phyloP scores from a whole-genome alignment of 2,888 invertebrate species.

The Lordiphosa fenestrarum region DNA sequence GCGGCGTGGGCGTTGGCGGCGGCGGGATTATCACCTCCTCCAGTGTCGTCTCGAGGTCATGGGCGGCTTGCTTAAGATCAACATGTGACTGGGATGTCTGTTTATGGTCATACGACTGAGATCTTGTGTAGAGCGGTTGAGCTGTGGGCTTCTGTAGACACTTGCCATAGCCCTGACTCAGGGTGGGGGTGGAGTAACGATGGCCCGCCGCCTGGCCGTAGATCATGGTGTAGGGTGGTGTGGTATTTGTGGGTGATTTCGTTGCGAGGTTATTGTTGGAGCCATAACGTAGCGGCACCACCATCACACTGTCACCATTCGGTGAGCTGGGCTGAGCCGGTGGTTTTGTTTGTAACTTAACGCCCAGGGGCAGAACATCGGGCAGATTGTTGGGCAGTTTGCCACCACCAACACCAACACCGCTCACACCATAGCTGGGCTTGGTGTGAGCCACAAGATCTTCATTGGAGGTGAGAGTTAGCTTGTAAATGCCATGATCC shows the following conservation, averaged over 20 bases:
- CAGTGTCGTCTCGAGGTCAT: constrained; percentile 77
- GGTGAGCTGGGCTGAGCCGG: constrained; percentile 61
- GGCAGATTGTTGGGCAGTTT: constrained; percentile 81
- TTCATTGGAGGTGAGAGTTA: constrained; percentile 86
- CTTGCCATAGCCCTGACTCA: constrained; percentile 58
- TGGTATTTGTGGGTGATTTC: constrained; percentile 50
- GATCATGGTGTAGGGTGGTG: constrained; percentile 58
- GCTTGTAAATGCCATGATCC: constrained; percentile 88
- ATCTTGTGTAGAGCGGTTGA: constrained; percentile 70
- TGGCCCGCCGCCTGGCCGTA: constrained; percentile 54
- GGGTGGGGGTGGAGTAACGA: constrained; percentile 75
- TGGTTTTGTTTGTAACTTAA: constrained; percentile 79
- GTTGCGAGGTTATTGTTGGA: constrained; percentile 76
- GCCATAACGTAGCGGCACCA: constrained; percentile 76
- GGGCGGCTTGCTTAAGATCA: constrained; percentile 79
- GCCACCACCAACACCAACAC: constrained; percentile 30
- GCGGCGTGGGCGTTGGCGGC: constrained; percentile 39
- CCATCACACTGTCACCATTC: constrained; percentile 55
- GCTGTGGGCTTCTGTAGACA: constrained; percentile 43
- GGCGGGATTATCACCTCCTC: constrained; percentile 65
- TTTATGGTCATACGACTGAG: constrained; percentile 78
- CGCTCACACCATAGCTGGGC: constrained; percentile 59
- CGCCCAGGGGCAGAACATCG: constrained; percentile 83
- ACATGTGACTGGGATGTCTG: constrained; percentile 77
- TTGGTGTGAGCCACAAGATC: constrained; percentile 75